These are phyloP conservation scores for Apamea crenata DNA, from an alignment of 2,888 invertebrate genomes.

Conservation along the genomic window DNA sequence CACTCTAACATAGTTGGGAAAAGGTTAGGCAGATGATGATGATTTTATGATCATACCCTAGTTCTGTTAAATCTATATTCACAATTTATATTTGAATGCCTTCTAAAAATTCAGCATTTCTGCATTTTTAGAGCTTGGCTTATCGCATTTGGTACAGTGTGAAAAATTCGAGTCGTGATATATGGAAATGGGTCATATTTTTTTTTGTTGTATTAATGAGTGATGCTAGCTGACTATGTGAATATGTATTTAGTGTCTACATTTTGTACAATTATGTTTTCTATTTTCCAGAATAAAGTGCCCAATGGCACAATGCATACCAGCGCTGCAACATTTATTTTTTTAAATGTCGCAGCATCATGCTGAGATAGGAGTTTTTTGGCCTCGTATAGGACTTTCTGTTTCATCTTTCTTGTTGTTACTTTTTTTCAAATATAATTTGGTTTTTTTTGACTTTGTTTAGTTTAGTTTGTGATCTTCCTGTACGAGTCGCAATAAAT, in stretches of 20 bases:
- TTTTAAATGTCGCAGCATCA: too few species aligned
- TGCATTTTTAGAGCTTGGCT: slow-evolving; percentile 6
- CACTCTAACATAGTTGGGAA: too few species aligned
- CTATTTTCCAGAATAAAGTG: not conserved
- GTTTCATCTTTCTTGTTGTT: too few species aligned
- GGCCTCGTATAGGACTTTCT: too few species aligned
- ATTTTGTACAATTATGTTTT: not conserved
- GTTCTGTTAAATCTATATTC: slow-evolving; percentile 17
- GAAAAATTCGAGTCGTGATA: slow-evolving; percentile 14
- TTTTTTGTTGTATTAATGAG: not conserved
- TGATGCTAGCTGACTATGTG: not conserved
- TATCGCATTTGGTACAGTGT: slow-evolving; percentile 14
- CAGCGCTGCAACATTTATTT: too few species aligned
- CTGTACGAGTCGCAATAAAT: too few species aligned
- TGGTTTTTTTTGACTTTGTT: too few species aligned
- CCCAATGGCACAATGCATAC: not conserved
- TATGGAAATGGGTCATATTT: slow-evolving; percentile 6
- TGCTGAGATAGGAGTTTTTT: too few species aligned
- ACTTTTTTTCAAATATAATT: too few species aligned
- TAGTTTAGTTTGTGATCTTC: too few species aligned
- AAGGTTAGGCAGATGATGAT: too few species aligned
- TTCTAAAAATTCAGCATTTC: not conserved
- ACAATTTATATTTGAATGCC: not conserved
- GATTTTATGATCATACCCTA: not conserved
- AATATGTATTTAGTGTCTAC: not conserved